Evolutionary conservation across 2,888 invertebrate genomes (phyloP), one percentile per base, ranked within the genome.

Genomic region (Lithophane semibrunnea): DNA sequence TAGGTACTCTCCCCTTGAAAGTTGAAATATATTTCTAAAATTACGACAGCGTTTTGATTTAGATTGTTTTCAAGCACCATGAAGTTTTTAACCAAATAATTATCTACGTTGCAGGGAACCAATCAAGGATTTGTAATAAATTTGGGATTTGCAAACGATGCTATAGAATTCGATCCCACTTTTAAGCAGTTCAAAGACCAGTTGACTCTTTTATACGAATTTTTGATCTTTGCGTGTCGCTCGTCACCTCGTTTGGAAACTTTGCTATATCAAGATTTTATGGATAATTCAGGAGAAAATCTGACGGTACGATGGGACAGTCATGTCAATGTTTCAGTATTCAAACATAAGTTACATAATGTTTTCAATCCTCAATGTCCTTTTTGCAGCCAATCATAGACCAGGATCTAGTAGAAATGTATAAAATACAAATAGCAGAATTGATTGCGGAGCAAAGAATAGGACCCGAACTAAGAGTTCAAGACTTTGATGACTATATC

Each of bases 401-500:
- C 42, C 42, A 96, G 97, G 98, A 98, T 63, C 97, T 98, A 56
- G 96, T 99, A 7, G 97, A 97, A 3, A 92, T 93, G 0, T 98
- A 98, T 86, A 97, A 97, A 86, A 92, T 95, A 72, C 94, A 96
- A 82, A 97, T 99, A 5, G 93, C 95, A 12, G 96, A 97, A 52
- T 93, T 98, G 86, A 95, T 98, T 24, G 97, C 97, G 85, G 97
- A 98, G 77, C 98, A 98, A 90, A 96, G 98, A 87, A 97, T 98
- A 74, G 98, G 98, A 0, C 98, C 98, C 0, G 98, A 98, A 90
- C 87, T 98, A 44, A 96, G 98, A 71, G 94, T 98, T 21, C 97
- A 98, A 91, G 98, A 98, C 92, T 98, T 99, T 92, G 98, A 99
- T 92, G 97, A 98, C 83, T 99, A 98, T 91, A 97, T 98, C 80